Evolutionary conservation across 2,113 vertebrate species (phyloP), one percentile per base, ranked within the genome.

Genomic region (Lamprotornis superbus): DNA sequence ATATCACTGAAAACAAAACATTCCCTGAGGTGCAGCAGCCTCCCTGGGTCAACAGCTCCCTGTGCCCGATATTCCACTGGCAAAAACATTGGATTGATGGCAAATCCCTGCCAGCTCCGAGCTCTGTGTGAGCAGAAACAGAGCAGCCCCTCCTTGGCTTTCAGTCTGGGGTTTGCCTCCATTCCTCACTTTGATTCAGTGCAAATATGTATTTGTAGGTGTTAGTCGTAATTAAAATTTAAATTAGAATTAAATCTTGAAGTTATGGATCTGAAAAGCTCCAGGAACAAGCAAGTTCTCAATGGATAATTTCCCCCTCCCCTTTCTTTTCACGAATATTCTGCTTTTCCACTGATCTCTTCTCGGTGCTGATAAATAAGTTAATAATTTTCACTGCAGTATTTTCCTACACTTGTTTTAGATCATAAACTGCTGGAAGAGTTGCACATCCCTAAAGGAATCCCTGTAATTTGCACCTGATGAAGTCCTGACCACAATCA

Each of bases 41-140:
- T 61, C 63, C 67, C 52, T 25, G 39, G 7, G 25, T 63, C 63
- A 73, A 68, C 53, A 76, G 52, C 56, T 59, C 10, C 44, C 67
- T 37, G 16, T 11, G 47, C 40, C 25, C 2, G 3, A 4, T 3
- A 19, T 4, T 9, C 31, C 53, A 18, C 0, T 1, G 28, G 35
- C 37, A 92, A 37, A 78, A 56, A 22, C 0, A 3, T 24, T 0
- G 11, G 64, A 35, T 31, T 57, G 22, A 10, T 69, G 46, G n/a
- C 3, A 46, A 39, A 18, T 46, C 83, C 53, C 47, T 56, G 28
- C 12, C 59, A 35, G n/a, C 3, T 40, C 50, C 19, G 64, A 53
- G 83, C 87, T 59, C 28, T 16, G 9, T 2, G 40, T 9, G 53
- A 50, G 56, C 21, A 77, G 53, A 12, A 19, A n/a, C 30, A 56